Evolutionary conservation across 2,797 vertebrate species (phyloP), one percentile per base, ranked within the genome.

Genomic region (Malurus leucopterus): DNA sequence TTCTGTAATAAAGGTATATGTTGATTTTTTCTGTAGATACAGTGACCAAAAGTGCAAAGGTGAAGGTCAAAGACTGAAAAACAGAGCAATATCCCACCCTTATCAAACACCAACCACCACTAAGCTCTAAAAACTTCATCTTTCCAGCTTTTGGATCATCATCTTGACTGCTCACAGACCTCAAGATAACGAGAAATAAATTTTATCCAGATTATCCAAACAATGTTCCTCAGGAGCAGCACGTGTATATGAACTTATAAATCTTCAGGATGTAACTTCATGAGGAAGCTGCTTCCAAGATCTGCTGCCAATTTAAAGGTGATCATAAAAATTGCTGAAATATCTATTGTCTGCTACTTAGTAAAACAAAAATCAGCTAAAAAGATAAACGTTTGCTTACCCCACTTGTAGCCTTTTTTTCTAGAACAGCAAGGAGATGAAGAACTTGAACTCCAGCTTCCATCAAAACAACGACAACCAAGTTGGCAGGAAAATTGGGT

Each of bases 381-480:
- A 76, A 53, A 43, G 18, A 2, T 2, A 46, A 36, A 36, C 11
- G 6, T 41, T 79, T 32, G 29, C 26, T 6, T 29, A 13, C 3
- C 5, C 3, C 13, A 5, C 0, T 29, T n/a, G 5, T 7, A 72
- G 21, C 11, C 22, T 2, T 3, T 13, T 41, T 11, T 41, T 11
- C 14, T 53, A 49, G 40, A 74, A 29, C 5, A 71, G 4, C 6
- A 43, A 72, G 23, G 40, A 69, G 4, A 9, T n/a, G 9, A 9
- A 62, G 36, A 73, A 7, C 2, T 38, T 21, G 30, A 79, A 7
- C 8, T 62, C 11, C 36, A 73, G 2, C 17, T 64, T 69, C 26
- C 1, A 27, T 43, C 26, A 19, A 18, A 29, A 27, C 6, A n/a
- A 0, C 53, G 32, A 3, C 21, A 50, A 54, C 12, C 8, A 62